Percentiles rank a stretch among this genome's conserved stretches.
These are phyloP conservation scores for Poecilia picta DNA, from an alignment of 2,797 vertebrate genomes.

Conservation along the genomic window DNA sequence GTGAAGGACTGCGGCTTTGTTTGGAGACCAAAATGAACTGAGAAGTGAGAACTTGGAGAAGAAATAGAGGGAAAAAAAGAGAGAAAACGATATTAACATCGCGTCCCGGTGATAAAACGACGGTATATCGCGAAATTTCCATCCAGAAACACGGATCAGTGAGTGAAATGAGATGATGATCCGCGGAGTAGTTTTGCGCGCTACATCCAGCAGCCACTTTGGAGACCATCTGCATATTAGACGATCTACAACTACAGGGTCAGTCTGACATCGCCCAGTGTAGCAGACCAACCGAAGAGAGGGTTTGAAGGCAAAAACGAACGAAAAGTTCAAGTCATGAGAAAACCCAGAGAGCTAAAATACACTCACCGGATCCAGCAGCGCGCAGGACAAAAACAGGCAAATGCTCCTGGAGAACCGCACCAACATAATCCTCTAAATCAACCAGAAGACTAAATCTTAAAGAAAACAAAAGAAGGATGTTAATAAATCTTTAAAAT, in stretches of 20 bases:
- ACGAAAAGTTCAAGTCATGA: slow-evolving; percentile 15
- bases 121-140: background rate
- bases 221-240: too few species aligned
- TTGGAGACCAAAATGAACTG: background rate
- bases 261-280: background rate
- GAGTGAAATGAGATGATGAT: background rate
- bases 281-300: background rate
- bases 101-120: background rate
- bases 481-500: background rate
- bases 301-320: background rate
- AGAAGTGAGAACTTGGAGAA: background rate
- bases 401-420: slow-evolving; percentile 29
- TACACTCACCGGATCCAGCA: slow-evolving; percentile 68
- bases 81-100: background rate
- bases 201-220: slow-evolving; percentile 7
- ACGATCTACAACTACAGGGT: background rate
- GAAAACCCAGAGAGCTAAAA: slow-evolving; percentile 23
- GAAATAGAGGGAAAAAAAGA: background rate
- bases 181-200: background rate
- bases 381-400: slow-evolving; percentile 51
- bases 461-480: background rate
- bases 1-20: background rate
- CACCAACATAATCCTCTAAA: slow-evolving; percentile 34
- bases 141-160: background rate
- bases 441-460: too few species aligned